Conservation (phyloP, 2,797 vertebrate species). For the Anguilla pacifica region DNA sequence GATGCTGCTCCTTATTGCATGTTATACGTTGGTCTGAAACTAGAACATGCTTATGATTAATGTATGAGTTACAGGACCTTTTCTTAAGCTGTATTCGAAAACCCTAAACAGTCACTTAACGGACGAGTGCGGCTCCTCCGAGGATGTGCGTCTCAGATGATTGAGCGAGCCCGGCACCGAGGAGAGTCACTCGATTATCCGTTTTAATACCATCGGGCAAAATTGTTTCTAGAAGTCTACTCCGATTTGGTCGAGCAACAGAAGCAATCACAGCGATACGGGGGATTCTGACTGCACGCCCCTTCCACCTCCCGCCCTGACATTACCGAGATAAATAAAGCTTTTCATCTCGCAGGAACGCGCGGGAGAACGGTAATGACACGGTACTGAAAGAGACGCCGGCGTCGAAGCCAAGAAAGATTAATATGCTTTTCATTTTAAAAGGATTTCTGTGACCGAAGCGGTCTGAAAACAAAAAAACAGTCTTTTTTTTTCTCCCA, state of each 20-base stretch:
- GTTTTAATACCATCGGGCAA: not conserved
- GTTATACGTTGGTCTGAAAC: not conserved
- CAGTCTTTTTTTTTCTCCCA: not conserved
- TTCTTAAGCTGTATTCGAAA: not conserved
- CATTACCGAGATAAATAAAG: constrained; percentile 12
- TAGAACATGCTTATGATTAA: not conserved
- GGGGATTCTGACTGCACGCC: not conserved
- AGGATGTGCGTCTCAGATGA: not conserved
- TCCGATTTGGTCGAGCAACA: not conserved
- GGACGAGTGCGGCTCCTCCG: not conserved
- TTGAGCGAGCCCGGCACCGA: not conserved
- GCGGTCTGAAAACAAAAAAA: constrained; percentile 13
- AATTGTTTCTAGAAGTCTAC: constrained; percentile 2
- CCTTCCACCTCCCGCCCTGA: constrained; percentile 7
- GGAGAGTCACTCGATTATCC: not conserved
- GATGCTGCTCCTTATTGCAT: not conserved
- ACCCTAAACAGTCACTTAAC: not conserved
- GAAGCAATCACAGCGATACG: not conserved
- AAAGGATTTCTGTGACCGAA: constrained; percentile 28
- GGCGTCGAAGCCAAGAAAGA: not conserved
- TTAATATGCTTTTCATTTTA: constrained; percentile 17
- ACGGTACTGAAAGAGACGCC: constrained; percentile 7
- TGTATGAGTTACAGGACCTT: not conserved
- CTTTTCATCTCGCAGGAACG: constrained; percentile 12
- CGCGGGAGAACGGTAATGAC: not conserved